These are phyloP conservation scores for Anthrax anthrax DNA, from an alignment of 2,888 invertebrate genomes.

Conservation along the genomic window DNA sequence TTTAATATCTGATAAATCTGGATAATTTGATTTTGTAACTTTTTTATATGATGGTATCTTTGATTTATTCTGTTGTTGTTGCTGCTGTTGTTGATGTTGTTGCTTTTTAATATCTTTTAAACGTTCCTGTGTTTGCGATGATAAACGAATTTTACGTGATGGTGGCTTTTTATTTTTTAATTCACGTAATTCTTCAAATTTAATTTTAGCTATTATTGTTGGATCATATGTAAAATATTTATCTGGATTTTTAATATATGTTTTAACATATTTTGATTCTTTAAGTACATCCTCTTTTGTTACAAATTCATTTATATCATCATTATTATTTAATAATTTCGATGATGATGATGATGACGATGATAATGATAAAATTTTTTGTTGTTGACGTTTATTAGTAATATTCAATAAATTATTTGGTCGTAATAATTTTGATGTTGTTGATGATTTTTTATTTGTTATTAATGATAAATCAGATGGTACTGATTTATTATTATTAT, in stretches of 20 bases:
- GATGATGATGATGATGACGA: too few relatives aligned
- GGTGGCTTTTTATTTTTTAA: conserved; percentile 19
- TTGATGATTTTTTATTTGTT: conserved; percentile 7
- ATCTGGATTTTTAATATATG: conserved; percentile 34
- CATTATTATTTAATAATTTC: neutral
- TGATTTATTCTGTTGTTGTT: conserved; percentile 5
- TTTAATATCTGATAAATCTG: conserved; percentile 30
- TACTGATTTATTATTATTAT: neutral
- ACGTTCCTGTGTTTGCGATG: conserved; percentile 17
- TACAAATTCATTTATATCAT: conserved; percentile 23
- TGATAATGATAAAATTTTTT: too few relatives aligned
- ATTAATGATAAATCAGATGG: neutral
- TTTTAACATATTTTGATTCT: conserved; percentile 34
- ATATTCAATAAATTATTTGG: too few relatives aligned
- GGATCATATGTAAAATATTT: conserved; percentile 33
- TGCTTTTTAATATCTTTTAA: conserved; percentile 18
- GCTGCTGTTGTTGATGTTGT: neutral
- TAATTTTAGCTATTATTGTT: conserved; percentile 26
- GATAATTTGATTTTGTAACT: conserved; percentile 32
- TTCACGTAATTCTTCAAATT: conserved; percentile 26
- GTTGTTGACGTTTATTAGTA: neutral
- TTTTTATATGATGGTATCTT: conserved; percentile 26
- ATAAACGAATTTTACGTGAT: conserved; percentile 16
- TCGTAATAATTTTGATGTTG: neutral
- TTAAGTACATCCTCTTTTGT: conserved; percentile 33